Evolutionary conservation across 2,888 invertebrate genomes (phyloP).

Genomic region (Sipha maydis): DNA sequence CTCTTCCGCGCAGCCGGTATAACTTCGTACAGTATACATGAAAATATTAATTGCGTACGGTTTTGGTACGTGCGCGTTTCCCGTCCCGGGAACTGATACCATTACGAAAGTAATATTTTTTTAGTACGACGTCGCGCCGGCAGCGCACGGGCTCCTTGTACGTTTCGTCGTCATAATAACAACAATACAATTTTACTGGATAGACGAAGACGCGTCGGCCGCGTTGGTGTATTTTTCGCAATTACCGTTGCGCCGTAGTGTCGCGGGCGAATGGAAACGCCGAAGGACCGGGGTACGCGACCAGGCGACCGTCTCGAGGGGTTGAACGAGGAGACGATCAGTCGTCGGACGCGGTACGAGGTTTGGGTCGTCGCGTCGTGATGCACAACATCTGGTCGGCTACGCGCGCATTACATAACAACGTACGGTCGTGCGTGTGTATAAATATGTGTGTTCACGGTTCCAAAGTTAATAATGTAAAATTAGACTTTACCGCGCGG

Average conservation of each 20-base stretch:
- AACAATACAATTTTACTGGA: too few species aligned
- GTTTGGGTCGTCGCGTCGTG: background rate
- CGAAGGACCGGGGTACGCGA: too few species aligned
- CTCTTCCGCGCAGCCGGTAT: background rate
- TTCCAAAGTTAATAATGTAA: constrained; percentile 41
- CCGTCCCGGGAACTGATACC: background rate
- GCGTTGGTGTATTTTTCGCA: too few species aligned
- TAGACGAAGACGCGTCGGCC: too few species aligned
- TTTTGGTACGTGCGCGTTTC: background rate
- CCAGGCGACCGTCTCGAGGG: too few species aligned
- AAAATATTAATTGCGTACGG: background rate
- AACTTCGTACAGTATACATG: background rate
- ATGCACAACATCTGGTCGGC: constrained; percentile 26
- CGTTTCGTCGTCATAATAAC: too few species aligned
- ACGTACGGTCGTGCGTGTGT: background rate
- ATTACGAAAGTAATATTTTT: too few species aligned
- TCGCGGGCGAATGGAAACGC: too few species aligned
- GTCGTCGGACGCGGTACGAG: background rate
- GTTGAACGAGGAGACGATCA: background rate
- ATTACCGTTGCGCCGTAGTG: too few species aligned
- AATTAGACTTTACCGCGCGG: constrained; percentile 37
- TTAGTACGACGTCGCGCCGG: too few species aligned
- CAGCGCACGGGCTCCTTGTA: too few species aligned
- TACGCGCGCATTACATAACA: too few species aligned
- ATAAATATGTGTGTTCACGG: background rate